phyloP scores from a whole-genome alignment of 2,888 invertebrate genomes.

The Gymnocheta viridis region DNA sequence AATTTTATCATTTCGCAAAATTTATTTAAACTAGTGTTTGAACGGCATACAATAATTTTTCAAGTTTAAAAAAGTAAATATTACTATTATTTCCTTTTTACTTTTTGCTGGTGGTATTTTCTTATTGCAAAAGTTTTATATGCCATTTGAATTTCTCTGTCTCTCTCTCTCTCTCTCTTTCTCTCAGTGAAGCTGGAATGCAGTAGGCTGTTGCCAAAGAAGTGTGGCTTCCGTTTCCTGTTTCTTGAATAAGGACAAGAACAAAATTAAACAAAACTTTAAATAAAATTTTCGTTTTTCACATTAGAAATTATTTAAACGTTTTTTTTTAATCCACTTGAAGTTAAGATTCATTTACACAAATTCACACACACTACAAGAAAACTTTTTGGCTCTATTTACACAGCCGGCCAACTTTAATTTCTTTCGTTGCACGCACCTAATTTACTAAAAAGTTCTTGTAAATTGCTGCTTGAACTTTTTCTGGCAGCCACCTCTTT shows the following conservation, averaged over 20 bases:
- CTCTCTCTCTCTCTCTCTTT: too few relatives aligned
- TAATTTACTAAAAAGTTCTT: not conserved
- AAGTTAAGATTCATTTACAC: not conserved
- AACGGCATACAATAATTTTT: not conserved
- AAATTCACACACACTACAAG: not conserved
- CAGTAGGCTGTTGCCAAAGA: conserved; percentile 58
- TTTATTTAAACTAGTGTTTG: not conserved
- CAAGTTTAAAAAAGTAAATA: conserved; percentile 13
- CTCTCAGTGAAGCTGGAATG: conserved; percentile 65
- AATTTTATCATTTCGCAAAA: not conserved
- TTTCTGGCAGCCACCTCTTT: conserved; percentile 13
- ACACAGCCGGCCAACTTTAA: conserved; percentile 58
- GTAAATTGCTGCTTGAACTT: conserved; percentile 15
- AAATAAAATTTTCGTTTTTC: conserved; percentile 32
- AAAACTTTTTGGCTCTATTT: conserved; percentile 62
- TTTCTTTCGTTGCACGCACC: not conserved
- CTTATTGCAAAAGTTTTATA: conserved; percentile 54
- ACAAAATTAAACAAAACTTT: conserved; percentile 9
- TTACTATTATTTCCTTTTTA: conserved; percentile 2
- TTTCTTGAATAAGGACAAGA: conserved; percentile 1
- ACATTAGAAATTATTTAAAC: conserved; percentile 49
- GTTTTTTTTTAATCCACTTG: conserved; percentile 49
- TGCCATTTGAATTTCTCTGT: conserved; percentile 38
- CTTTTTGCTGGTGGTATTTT: not conserved
- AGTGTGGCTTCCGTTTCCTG: conserved; percentile 64